Conservation (phyloP, 2,113 vertebrate species). For the Cavia aperea region DNA sequence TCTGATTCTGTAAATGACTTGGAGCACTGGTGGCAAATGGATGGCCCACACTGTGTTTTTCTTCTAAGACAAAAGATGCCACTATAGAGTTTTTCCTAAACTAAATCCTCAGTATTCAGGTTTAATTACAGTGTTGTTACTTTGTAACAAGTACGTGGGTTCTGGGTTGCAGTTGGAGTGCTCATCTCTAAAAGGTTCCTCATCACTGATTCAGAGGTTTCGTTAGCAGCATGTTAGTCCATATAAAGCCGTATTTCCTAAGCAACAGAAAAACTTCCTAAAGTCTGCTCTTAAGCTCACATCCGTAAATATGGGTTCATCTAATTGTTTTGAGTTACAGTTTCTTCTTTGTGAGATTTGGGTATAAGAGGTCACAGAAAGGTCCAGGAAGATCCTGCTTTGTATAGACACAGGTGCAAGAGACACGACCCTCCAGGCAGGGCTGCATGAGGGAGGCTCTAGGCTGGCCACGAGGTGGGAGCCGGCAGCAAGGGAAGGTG, state of each 20-base stretch:
- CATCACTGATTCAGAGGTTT: background rate
- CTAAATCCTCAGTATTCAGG: background rate
- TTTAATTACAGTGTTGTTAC: background rate
- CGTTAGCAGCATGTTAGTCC: background rate
- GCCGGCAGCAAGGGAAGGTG: background rate
- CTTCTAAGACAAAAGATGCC: background rate
- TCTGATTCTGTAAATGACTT: background rate
- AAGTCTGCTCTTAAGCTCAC: background rate
- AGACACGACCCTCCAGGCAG: background rate
- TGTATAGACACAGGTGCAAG: no score
- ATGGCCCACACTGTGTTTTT: background rate
- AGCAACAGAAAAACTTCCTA: background rate
- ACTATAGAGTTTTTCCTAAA: background rate
- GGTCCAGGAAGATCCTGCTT: background rate
- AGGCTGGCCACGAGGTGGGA: background rate
- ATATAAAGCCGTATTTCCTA: constrained; percentile 17
- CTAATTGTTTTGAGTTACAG: background rate
- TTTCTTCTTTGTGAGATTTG: background rate
- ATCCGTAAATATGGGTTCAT: background rate
- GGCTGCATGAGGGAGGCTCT: background rate
- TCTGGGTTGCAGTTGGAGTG: background rate
- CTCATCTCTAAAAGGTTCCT: background rate
- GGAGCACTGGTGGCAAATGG: background rate
- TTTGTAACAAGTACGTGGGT: background rate
- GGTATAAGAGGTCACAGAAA: background rate